Conservation (phyloP, 2,113 vertebrate genomes). For the Notechis scutatus region DNA sequence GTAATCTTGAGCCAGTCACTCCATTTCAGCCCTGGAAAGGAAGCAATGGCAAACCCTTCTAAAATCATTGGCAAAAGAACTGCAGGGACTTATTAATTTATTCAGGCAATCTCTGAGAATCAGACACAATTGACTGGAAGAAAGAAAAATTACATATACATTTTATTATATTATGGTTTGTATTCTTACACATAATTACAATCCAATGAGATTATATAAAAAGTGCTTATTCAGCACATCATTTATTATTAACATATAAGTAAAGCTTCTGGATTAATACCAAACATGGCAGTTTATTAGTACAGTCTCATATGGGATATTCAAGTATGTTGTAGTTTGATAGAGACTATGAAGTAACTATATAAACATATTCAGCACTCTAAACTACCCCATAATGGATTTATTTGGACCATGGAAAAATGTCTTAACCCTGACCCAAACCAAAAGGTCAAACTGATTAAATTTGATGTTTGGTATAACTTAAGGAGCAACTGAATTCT, state of each 20-base stretch:
- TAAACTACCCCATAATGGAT: background rate
- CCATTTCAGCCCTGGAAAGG: no score
- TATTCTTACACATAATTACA: conserved; percentile 9
- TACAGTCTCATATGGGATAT: background rate
- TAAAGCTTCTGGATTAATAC: background rate
- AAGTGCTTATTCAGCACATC: background rate
- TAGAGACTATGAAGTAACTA: conserved; percentile 29
- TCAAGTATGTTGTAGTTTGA: conserved; percentile 26
- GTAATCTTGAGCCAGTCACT: no score
- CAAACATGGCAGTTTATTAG: conserved; percentile 30
- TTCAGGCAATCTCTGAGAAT: no score
- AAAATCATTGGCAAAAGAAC: no score
- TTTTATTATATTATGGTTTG: background rate
- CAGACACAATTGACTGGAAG: no score
- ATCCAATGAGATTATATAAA: conserved; percentile 7
- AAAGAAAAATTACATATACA: background rate
- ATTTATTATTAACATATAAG: background rate
- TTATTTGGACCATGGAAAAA: background rate
- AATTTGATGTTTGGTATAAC: background rate
- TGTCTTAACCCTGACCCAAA: background rate
- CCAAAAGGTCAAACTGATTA: background rate
- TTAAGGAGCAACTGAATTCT: background rate
- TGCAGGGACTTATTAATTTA: no score
- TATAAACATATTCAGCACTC: conserved; percentile 24
- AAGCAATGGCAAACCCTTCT: no score